These are phyloP conservation scores for Pterois miles DNA, from an alignment of 2,797 vertebrate genomes.

Conservation along the genomic window DNA sequence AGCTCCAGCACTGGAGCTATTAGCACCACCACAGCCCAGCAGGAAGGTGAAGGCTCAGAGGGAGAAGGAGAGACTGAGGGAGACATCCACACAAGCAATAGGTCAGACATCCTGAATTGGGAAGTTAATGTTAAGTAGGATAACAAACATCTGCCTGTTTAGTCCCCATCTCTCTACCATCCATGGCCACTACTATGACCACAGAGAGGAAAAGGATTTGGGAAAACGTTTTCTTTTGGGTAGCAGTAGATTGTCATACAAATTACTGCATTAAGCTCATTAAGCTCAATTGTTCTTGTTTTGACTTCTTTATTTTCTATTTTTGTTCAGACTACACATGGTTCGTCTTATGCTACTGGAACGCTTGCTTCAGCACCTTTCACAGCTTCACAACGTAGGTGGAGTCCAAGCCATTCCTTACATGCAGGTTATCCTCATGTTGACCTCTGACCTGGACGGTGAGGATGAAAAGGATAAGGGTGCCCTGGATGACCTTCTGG, in stretches of 20 bases:
- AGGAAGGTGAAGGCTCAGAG: conserved; percentile 97
- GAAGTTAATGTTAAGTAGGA: not conserved
- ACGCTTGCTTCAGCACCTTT: conserved; percentile 92
- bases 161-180: not conserved
- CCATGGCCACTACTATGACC: not conserved
- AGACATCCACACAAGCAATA: conserved; percentile 96
- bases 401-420: conserved; percentile 98
- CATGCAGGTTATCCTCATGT: conserved; percentile 99
- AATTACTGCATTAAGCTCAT: not conserved
- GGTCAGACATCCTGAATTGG: conserved; percentile 72
- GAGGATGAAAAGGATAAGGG: conserved; percentile 99
- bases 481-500: conserved; percentile 93
- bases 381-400: conserved; percentile 93
- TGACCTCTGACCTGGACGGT: conserved; percentile 97
- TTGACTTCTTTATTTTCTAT: conserved; percentile 2
- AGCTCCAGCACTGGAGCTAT: conserved; percentile 98
- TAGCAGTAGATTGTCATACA: not conserved
- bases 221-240: not conserved
- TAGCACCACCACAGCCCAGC: conserved; percentile 96
- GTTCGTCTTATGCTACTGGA: conserved; percentile 97
- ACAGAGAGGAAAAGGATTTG: not conserved
- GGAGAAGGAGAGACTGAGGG: conserved; percentile 95
- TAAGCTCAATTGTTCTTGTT: not conserved
- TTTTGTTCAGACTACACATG: conserved; percentile 91
- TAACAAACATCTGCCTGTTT: not conserved